phyloP scores from a whole-genome alignment of 2,113 vertebrate genomes.

The Ptilorrhoa leucosticta region DNA sequence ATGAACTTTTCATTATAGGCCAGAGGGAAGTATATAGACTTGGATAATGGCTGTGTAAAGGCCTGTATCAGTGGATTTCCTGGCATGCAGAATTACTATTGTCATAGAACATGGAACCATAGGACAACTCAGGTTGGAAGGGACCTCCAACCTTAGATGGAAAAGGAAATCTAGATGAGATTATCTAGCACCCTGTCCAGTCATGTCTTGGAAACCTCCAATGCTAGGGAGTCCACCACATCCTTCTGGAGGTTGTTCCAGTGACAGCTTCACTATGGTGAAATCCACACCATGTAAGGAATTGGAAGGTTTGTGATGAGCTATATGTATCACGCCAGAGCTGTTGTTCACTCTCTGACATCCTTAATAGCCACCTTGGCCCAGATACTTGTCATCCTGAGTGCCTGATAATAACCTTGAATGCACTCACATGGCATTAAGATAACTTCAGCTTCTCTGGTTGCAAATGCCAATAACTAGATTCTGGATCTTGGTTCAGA shows the following conservation, averaged over 20 bases:
- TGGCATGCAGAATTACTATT: not conserved
- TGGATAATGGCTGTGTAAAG: not conserved
- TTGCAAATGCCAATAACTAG: not conserved
- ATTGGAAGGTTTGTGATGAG: not conserved
- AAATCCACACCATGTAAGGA: fast-evolving
- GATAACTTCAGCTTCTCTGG: not conserved
- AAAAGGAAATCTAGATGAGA: not conserved
- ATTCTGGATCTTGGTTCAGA: not conserved
- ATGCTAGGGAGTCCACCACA: not conserved
- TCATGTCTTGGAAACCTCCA: fast-evolving
- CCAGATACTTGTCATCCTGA: not conserved
- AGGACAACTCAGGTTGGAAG: not conserved
- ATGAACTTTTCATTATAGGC: not conserved
- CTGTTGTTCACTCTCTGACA: not conserved
- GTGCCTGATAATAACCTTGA: not conserved
- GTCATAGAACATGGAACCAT: fast-evolving
- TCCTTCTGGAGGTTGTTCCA: not conserved
- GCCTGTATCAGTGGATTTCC: not conserved
- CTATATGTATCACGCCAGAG: not conserved
- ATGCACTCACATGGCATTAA: not conserved
- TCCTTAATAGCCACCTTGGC: not conserved
- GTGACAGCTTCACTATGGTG: not conserved
- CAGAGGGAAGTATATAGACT: not conserved
- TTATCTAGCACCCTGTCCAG: not conserved
- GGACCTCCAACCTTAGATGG: not conserved